Evolutionary conservation across 2,797 vertebrate species (phyloP).

Genomic region (Poeciliopsis infans): DNA sequence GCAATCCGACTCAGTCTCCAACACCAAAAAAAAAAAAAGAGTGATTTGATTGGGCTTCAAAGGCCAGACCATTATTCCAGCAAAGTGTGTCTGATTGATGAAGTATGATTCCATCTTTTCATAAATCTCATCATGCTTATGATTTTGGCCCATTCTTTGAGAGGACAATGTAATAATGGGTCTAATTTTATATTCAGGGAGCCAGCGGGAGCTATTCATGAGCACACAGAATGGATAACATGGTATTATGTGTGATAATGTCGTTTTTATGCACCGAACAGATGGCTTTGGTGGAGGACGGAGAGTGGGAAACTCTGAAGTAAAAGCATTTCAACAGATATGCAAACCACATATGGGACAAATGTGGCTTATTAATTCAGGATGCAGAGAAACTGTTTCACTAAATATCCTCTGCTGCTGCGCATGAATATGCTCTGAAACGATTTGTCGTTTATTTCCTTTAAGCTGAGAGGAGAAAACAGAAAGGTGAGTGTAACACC

Average conservation of each 20-base stretch:
- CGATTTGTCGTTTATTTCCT: constrained; percentile 20
- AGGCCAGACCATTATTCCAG: constrained; percentile 22
- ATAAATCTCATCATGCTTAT: constrained; percentile 43
- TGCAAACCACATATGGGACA: constrained; percentile 16
- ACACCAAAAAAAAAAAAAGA: constrained; percentile 16
- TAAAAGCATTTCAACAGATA: constrained; percentile 17
- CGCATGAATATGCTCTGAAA: constrained; percentile 23
- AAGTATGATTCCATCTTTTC: constrained; percentile 44
- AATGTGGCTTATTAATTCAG: constrained; percentile 10
- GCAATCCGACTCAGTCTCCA: neutral
- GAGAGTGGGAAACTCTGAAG: constrained; percentile 14
- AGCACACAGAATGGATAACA: constrained; percentile 51
- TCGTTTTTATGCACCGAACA: constrained; percentile 53
- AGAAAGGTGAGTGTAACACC: constrained; percentile 34
- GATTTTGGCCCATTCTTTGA: constrained; percentile 43
- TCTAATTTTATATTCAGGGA: constrained; percentile 49
- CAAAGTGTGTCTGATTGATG: constrained; percentile 36
- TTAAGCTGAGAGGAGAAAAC: constrained; percentile 18
- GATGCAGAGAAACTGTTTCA: constrained; percentile 15
- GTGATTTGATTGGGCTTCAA: constrained; percentile 38
- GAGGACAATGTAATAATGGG: constrained; percentile 40
- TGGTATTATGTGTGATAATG: constrained; percentile 56
- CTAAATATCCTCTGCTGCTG: constrained; percentile 4
- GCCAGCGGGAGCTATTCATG: constrained; percentile 53
- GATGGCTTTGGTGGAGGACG: constrained; percentile 45